Evolutionary conservation across 1,140 invertebrate species (phyloP).

Genomic region (Pinna nobilis): DNA sequence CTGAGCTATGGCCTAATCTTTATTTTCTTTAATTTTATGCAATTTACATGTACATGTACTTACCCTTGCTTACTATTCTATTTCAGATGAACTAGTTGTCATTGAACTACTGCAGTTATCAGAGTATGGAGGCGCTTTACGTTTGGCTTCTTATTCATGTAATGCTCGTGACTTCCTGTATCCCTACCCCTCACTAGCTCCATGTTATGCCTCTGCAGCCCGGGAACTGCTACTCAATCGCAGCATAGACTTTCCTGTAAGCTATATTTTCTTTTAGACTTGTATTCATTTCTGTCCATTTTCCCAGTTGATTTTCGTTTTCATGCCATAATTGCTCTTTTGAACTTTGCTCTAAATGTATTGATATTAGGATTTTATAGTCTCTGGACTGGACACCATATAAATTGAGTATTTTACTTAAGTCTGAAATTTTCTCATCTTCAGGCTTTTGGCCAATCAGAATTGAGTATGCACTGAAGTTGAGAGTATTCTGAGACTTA

Average conservation of each 20-base stretch:
- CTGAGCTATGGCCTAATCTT: not conserved
- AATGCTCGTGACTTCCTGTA: conserved; percentile 71
- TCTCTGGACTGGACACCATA: no score
- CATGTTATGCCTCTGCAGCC: conserved; percentile 60
- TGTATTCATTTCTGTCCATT: no score
- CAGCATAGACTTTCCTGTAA: conserved; percentile 70
- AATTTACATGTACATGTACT: conserved; percentile 18
- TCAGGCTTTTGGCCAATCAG: no score
- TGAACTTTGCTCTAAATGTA: no score
- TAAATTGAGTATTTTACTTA: no score
- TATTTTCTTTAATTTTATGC: not conserved
- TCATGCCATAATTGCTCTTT: no score
- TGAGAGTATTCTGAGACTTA: no score
- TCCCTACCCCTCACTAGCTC: conserved; percentile 64
- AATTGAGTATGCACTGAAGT: no score
- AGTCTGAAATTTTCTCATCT: no score
- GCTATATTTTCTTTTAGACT: conserved; percentile 25
- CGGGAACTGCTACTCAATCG: conserved; percentile 67
- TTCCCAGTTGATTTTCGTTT: no score
- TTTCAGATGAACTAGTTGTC: conserved; percentile 69
- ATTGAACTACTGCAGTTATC: conserved; percentile 70
- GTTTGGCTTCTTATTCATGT: conserved; percentile 65
- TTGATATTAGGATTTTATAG: no score
- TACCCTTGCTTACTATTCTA: not conserved
- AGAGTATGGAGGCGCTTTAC: conserved; percentile 61